Conservation (phyloP, 2,113 vertebrate species). For the Zonotrichia leucophrys region DNA sequence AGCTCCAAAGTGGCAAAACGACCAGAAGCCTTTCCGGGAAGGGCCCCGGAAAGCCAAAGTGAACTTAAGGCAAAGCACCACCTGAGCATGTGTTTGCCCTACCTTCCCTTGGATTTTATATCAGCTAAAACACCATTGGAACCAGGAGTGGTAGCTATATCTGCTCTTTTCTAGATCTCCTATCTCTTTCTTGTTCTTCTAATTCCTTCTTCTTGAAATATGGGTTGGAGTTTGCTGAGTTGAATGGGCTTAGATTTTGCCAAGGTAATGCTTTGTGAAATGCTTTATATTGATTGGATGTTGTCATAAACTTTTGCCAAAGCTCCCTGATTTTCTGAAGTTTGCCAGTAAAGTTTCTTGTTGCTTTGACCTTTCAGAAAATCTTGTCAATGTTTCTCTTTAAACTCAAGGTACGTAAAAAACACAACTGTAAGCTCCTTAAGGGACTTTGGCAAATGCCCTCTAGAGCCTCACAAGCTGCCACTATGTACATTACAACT, state of each 20-base stretch:
- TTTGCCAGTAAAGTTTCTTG: not conserved
- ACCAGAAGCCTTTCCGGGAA: not conserved
- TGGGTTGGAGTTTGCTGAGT: not conserved
- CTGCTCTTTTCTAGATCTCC: not conserved
- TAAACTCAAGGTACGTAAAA: not conserved
- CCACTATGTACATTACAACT: not conserved
- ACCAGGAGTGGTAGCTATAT: not conserved
- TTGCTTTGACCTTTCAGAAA: not conserved
- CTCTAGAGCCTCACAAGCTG: not conserved
- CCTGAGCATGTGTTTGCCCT: rapidly evolving
- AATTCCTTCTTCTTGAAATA: not conserved
- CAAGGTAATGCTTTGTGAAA: not conserved
- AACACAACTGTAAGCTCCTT: rapidly evolving
- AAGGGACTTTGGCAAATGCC: not conserved
- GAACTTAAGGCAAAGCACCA: not conserved
- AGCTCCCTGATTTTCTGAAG: not conserved
- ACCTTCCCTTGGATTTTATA: not conserved
- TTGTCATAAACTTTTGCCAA: not conserved
- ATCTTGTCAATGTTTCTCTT: not conserved
- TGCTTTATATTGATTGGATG: not conserved
- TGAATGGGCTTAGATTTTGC: not conserved
- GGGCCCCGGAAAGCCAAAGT: not conserved
- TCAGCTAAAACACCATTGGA: not conserved
- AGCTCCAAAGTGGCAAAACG: not conserved
- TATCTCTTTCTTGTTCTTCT: not conserved